A percentile compares a stretch with the other conserved stretches of the same genome.
Evolutionary conservation across 2,113 vertebrate species (phyloP).

Genomic region (Nerophis lumbriciformis): DNA sequence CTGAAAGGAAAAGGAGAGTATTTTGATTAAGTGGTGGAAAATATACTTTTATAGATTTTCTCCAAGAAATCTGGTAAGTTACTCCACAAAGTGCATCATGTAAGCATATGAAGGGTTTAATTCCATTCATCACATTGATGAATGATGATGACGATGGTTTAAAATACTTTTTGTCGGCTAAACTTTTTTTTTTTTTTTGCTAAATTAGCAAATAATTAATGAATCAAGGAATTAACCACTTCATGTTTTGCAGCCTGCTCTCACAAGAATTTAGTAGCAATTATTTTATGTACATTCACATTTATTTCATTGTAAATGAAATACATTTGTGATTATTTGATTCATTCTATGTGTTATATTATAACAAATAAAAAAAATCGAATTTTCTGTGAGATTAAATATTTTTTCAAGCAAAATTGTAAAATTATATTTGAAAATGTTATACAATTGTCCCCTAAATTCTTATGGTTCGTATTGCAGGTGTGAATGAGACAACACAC

Average conservation of each 20-base stretch:
- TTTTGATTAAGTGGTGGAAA: background rate
- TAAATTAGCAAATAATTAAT: background rate
- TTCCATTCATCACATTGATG: conserved; percentile 21
- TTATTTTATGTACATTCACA: no score
- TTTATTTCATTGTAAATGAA: no score
- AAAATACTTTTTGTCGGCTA: background rate
- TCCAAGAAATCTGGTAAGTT: conserved; percentile 6
- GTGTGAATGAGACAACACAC: conserved; percentile 25
- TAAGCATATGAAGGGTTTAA: conserved; percentile 41
- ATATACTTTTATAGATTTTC: background rate
- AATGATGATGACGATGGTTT: background rate
- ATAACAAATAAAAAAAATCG: no score
- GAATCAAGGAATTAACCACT: conserved; percentile 24
- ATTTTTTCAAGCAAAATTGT: background rate
- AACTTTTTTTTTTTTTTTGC: background rate
- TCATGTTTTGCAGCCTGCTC: conserved; percentile 15
- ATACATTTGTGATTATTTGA: no score
- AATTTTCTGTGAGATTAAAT: background rate
- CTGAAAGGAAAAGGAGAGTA: conserved; percentile 37
- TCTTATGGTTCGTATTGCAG: conserved; percentile 34
- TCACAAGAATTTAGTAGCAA: background rate
- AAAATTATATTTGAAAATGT: background rate
- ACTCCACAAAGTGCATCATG: conserved; percentile 7
- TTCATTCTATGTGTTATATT: no score
- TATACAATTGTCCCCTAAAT: background rate